Base-by-base conservation (phyloP, 2,888 invertebrate species). In the Anarsia innoxiella region DNA sequence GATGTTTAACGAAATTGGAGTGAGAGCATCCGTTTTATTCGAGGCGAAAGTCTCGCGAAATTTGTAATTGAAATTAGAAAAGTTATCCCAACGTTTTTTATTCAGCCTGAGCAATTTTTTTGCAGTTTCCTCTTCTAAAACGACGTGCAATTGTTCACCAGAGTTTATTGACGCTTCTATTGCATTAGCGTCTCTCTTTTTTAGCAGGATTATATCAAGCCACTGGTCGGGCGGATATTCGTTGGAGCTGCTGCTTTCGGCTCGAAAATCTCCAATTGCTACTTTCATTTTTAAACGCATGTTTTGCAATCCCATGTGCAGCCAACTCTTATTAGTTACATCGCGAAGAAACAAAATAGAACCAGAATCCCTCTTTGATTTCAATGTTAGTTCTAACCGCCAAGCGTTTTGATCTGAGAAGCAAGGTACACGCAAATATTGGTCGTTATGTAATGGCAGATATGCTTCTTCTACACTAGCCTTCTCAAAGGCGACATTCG, bases 401-500 rank as follows among this genome's bases (percentile, higher is more conserved):
- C 86, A 86, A 37, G 67, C 69, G 12, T 68, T 53, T 45, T 70
- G 66, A 15, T 64, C 49, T 2, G 45, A 46, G 45, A 76, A 79
- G 53, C 85, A 85, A 1, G 84, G 77, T 26, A 80, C 39, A 25
- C 77, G 59, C 35, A 84, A 43, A 42, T 73, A 84, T 35, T 80
- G 69, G 25, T 68, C 74, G 35, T 68, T 56, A 19, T 66, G 55
- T 2, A 84, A 40, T 26, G 44, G 41, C 36, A 84, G 45, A 45
- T 59, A 80, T 0, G 72, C 78, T 67, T 86, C 86, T 27, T 73
- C 74, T 2, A 53, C 53, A 37, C 54, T 60, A 4, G 75, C 71
- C 39, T 66, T 70, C 45, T 83, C 75, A 39, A 79, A 85, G 8
- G 66, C 76, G 29, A 85, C 63, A 46, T 84, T 80, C 1, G 67